These are phyloP conservation scores for Xyliphius kryptos DNA, from an alignment of 2,113 vertebrate genomes.

Conservation along the genomic window DNA sequence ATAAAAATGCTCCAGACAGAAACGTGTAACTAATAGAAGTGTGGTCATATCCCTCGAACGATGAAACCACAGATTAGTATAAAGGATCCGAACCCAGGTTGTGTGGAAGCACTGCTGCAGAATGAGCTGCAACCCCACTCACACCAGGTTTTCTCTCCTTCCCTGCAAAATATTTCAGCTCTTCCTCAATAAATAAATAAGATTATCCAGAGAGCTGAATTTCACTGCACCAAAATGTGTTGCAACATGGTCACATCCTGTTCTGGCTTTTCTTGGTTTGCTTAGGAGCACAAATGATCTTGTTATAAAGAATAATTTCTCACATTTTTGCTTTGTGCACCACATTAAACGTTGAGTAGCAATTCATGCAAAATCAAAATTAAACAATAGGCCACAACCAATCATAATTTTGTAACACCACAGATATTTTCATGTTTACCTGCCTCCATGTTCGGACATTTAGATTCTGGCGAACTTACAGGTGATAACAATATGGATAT, in stretches of 20 bases:
- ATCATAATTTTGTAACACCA: too few species aligned
- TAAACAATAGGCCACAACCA: neutral
- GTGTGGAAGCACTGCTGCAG: neutral
- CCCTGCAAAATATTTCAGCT: neutral
- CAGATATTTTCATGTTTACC: too few species aligned
- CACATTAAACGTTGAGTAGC: neutral
- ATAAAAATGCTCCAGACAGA: too few species aligned
- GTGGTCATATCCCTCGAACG: too few species aligned
- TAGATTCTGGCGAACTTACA: too few species aligned
- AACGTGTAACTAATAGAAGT: too few species aligned
- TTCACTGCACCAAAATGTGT: neutral
- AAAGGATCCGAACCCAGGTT: too few species aligned
- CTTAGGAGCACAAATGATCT: neutral
- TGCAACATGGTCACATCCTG: neutral
- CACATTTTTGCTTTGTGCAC: neutral
- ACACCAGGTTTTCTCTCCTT: neutral
- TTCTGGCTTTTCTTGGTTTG: neutral
- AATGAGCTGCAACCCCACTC: neutral
- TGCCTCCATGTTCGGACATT: too few species aligned
- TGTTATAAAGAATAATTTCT: neutral
- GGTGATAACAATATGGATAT: too few species aligned
- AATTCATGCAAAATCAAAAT: neutral
- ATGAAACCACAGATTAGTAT: too few species aligned
- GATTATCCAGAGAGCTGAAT: too few species aligned
- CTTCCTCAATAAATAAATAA: neutral